phyloP scores from a whole-genome alignment of 2,797 vertebrate genomes.

The Alectoris magna region DNA sequence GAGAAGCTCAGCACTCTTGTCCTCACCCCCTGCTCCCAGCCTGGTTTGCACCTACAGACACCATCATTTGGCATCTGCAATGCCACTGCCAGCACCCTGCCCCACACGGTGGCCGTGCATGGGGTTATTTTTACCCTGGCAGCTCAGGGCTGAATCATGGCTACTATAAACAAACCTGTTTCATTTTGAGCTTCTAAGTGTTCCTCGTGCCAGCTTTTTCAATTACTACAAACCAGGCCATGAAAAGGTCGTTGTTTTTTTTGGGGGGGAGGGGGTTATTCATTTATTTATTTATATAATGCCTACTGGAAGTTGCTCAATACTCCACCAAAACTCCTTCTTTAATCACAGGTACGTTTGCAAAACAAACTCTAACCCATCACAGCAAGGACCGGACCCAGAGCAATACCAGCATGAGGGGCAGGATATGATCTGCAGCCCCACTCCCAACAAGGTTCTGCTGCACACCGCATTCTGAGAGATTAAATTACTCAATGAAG shows the following conservation, averaged over 20 bases:
- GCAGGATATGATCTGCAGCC: not conserved
- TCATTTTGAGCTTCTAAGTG: constrained; percentile 9
- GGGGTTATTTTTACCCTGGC: constrained; percentile 30
- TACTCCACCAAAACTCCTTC: not conserved
- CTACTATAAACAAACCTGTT: constrained; percentile 46
- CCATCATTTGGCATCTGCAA: too few species aligned
- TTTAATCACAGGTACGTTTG: not conserved
- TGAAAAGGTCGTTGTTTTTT: not conserved
- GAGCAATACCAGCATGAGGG: too few species aligned
- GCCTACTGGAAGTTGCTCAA: constrained; percentile 6
- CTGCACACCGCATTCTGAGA: not conserved
- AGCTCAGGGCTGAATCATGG: not conserved
- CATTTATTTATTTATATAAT: not conserved
- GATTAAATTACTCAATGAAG: not conserved
- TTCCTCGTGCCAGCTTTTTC: not conserved
- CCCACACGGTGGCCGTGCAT: too few species aligned
- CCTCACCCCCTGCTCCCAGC: too few species aligned
- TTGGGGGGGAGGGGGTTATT: too few species aligned
- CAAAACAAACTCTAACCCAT: constrained; percentile 35
- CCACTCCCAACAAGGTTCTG: not conserved
- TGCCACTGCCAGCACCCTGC: not conserved
- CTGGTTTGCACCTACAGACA: too few species aligned
- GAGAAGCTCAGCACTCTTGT: not conserved
- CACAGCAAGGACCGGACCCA: too few species aligned
- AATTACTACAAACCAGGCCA: constrained; percentile 11